Conservation (phyloP, 1,140 invertebrate species). For the Bombus sibiricus region DNA sequence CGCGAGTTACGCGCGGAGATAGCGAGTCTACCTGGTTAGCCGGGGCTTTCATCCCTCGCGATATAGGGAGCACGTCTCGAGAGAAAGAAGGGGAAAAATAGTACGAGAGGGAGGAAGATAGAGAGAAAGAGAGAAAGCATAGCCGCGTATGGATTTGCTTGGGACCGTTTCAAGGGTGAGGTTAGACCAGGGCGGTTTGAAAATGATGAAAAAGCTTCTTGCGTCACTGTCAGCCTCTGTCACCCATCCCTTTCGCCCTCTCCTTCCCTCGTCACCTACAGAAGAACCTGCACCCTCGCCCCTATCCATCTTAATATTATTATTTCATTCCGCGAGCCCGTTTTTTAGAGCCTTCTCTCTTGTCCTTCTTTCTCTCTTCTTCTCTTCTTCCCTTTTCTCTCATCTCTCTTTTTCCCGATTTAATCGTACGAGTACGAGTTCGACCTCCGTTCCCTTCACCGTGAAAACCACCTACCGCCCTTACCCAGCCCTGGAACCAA, state of each 20-base stretch:
- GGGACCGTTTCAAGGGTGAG: conserved; percentile 61
- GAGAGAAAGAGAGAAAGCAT: conserved; percentile 33
- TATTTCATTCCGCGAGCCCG: conserved; percentile 77
- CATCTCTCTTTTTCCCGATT: conserved; percentile 55
- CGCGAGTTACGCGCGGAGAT: conserved; percentile 5
- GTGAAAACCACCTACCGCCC: conserved; percentile 64
- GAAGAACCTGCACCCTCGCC: conserved; percentile 68
- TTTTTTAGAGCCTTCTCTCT: conserved; percentile 67
- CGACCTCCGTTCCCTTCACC: conserved; percentile 65
- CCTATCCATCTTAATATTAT: conserved; percentile 80
- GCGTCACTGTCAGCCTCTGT: conserved; percentile 70
- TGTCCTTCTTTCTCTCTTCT: background rate
- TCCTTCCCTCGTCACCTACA: conserved; percentile 58
- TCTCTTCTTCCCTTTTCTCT: background rate
- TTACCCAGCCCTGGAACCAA: conserved; percentile 50
- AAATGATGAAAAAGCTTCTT: conserved; percentile 72
- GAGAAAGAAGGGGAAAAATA: conserved; percentile 48
- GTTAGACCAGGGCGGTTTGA: conserved; percentile 66
- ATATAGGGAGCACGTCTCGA: conserved; percentile 44
- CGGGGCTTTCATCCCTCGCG: conserved; percentile 37
- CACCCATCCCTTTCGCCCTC: conserved; percentile 39
- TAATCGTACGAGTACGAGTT: conserved; percentile 76
- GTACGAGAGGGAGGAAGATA: conserved; percentile 11
- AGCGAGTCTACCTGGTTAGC: conserved; percentile 50
- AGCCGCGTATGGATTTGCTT: conserved; percentile 68